phyloP scores from a whole-genome alignment of 2,113 vertebrate species.

The Ivindomyrus marchei region DNA sequence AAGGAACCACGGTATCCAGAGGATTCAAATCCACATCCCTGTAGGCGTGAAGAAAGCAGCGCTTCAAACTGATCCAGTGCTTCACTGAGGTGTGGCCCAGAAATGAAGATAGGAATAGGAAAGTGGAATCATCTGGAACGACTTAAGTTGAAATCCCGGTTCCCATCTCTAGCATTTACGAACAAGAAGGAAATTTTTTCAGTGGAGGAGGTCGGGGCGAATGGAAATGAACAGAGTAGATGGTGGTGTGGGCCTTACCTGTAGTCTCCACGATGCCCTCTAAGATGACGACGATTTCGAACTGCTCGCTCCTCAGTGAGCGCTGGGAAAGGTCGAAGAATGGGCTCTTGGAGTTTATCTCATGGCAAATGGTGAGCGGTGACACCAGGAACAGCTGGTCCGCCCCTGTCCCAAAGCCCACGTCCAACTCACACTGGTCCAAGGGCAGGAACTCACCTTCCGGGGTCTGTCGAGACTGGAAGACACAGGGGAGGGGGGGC shows the following conservation, averaged over 20 bases:
- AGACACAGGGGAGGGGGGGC: neutral
- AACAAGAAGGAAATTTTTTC: neutral
- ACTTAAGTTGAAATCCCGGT: neutral
- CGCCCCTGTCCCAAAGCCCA: constrained; percentile 81
- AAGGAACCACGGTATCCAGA: neutral
- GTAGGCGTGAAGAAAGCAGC: neutral
- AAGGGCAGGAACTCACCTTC: constrained; percentile 84
- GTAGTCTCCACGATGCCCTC: constrained; percentile 87
- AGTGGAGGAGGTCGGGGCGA: neutral
- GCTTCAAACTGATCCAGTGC: neutral
- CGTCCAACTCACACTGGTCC: constrained; percentile 81
- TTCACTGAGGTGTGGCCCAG: neutral
- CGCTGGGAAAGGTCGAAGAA: constrained; percentile 79
- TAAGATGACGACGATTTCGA: constrained; percentile 84
- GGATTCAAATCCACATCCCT: neutral
- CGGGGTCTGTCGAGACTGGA: constrained; percentile 79
- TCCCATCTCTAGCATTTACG: neutral
- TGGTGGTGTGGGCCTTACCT: constrained; percentile 48
- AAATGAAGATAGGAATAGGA: neutral
- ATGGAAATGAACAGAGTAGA: neutral
- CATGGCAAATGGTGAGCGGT: constrained; percentile 82
- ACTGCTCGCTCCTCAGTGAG: constrained; percentile 74
- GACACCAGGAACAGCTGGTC: constrained; percentile 86
- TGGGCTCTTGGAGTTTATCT: constrained; percentile 80
- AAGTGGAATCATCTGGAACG: neutral